A percentile compares a stretch with the other conserved stretches of the same genome.
These are phyloP conservation scores for Lochmaea capreae DNA, from an alignment of 2,888 invertebrate genomes.

Conservation along the genomic window DNA sequence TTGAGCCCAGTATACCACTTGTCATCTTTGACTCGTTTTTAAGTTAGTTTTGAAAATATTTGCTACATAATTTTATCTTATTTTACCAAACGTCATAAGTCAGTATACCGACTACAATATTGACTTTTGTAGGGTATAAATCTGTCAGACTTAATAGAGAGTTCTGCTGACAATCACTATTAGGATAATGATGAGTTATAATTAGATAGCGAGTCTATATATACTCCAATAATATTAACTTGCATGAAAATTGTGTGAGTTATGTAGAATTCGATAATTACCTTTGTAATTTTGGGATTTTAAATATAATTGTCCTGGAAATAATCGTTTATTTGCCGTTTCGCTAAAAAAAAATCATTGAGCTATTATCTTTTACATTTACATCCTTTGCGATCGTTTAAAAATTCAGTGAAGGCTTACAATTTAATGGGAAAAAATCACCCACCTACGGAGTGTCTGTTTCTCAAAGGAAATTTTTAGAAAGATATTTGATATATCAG, in stretches of 20 bases:
- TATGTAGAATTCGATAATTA: not conserved
- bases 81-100: too few relatives aligned
- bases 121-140: not conserved
- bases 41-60: too few relatives aligned
- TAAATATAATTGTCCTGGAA: not conserved
- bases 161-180: not conserved
- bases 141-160: not conserved
- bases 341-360: not conserved
- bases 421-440: conserved; percentile 12
- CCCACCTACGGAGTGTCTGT: conserved; percentile 30
- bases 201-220: too few relatives aligned
- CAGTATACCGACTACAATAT: not conserved
- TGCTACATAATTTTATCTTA: too few relatives aligned
- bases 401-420: conserved; percentile 15
- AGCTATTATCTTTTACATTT: conserved; percentile 10
- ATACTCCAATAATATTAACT: not conserved
- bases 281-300: too few relatives aligned
- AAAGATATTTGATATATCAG: conserved; percentile 36
- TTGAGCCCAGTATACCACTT: too few relatives aligned
- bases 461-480: conserved; percentile 28
- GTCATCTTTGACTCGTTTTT: too few relatives aligned
- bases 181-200: not conserved
- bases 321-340: not conserved
- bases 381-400: conserved; percentile 10
- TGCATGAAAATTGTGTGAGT: too few relatives aligned